Percentiles rank a stretch among this genome's conserved stretches.
Evolutionary conservation across 2,888 invertebrate species (phyloP).

Genomic region (Eutolmus rufibarbis): DNA sequence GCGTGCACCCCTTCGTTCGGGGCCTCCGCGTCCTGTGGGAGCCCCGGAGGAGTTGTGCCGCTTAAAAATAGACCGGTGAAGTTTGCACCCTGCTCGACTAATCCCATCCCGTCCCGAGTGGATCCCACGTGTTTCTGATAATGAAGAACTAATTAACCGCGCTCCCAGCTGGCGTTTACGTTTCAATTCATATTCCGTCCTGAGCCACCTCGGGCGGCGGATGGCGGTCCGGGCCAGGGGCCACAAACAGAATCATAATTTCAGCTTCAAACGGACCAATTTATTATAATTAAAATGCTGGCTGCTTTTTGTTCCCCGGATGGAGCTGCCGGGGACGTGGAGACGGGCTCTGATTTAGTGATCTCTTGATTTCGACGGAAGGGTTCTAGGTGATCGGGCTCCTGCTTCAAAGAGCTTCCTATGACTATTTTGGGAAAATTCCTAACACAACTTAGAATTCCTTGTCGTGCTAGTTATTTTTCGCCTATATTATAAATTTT

Average conservation of each 20-base stretch:
- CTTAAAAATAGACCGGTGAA: slow-evolving; percentile 9
- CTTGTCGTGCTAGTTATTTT: not conserved
- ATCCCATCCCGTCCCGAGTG: slow-evolving; percentile 1
- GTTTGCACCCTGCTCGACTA: not conserved
- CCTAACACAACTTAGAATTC: not conserved
- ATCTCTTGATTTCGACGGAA: slow-evolving; percentile 37
- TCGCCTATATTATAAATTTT: not conserved
- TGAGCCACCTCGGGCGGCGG: not conserved
- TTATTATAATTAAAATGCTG: slow-evolving; percentile 45
- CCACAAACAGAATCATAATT: slow-evolving; percentile 7
- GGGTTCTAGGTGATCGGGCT: slow-evolving; percentile 30
- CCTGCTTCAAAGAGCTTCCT: not conserved
- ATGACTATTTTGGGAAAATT: slow-evolving; percentile 5
- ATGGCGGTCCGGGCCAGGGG: not conserved
- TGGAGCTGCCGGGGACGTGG: not conserved
- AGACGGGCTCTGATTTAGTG: slow-evolving; percentile 38
- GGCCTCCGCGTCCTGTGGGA: not conserved
- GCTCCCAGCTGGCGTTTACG: slow-evolving; percentile 10
- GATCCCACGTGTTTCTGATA: slow-evolving; percentile 62
- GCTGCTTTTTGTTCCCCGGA: slow-evolving; percentile 12
- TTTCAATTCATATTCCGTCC: slow-evolving; percentile 19
- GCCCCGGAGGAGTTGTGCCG: not conserved
- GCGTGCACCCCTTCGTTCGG: not conserved
- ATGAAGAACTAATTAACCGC: slow-evolving; percentile 57
- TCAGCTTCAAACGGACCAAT: slow-evolving; percentile 42